Base-by-base conservation (phyloP, 2,888 invertebrate genomes). In the Julus scandinavius region DNA sequence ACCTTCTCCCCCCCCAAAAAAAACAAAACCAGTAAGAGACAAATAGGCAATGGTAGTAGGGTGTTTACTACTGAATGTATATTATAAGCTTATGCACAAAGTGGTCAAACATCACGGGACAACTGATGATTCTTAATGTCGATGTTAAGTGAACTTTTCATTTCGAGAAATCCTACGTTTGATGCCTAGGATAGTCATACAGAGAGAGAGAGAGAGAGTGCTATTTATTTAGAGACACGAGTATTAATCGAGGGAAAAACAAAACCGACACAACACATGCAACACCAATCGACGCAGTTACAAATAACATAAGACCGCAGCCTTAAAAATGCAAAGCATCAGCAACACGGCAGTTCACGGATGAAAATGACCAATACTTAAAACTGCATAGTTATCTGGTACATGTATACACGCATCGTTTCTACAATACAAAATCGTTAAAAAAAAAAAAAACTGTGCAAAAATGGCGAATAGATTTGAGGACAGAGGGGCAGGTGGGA, bases 331-430 rank as follows among this genome's bases (percentile, higher is more conserved):
- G 54, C 54, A 38, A 13, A 9, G 80, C 80, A 38, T 29, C 38
- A 0, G 38, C 80, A 80, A 80, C 80, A 80, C 45, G 45, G 45
- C 45, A 45, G 45, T 45, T 45, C 45, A 45, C 38, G 80, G 80
- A 80, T 80, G 80, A 80, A 80, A 80, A 80, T 80, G 80, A 80
- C 80, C 80, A 80, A 80, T 80, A 80, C 80, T 80, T 80, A 80
- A 80, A 80, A 80, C 80, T 80, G 80, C 80, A 80, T 80, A 80
- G 80, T 80, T 80, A 80, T 80, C 80, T 80, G 80, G 80, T 80
- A 80, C 80, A 80, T 80, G 80, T 38, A 80, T 15, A 80, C 13
- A 80, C 80, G 80, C 38, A 80, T 80, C 38, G 38, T 40, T 80
- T 80, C 80, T 80, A 80, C 80, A 80, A 80, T 80, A 80, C 80